Conservation (phyloP, 2,797 vertebrate genomes). For the Squalus acanthias region DNA sequence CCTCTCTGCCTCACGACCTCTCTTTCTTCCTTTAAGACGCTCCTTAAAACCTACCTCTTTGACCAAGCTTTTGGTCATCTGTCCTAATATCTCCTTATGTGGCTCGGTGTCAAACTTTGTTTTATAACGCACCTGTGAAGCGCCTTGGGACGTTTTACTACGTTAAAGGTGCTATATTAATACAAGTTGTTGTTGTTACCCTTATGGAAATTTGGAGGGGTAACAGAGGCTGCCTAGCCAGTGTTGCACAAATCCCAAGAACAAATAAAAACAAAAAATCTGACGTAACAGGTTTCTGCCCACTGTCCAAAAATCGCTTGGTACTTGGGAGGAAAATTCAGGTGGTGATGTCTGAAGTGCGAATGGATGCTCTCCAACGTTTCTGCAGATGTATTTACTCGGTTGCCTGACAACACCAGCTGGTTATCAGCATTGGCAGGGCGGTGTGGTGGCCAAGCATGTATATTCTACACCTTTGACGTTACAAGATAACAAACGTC, state of each 20-base stretch:
- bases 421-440: background rate
- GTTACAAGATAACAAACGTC: background rate
- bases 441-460: background rate
- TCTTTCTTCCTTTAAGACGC: no score
- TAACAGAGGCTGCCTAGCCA: background rate
- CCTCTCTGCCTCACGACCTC: no score
- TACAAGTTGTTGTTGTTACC: no score
- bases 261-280: background rate
- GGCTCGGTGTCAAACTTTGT: no score
- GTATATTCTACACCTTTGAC: background rate
- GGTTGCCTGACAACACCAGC: background rate
- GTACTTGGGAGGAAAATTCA: background rate
- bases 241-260: background rate
- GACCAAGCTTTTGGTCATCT: no score
- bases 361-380: background rate
- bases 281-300: background rate
- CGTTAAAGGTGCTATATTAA: no score
- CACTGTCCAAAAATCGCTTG: background rate
- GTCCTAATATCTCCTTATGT: no score
- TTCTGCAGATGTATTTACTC: background rate
- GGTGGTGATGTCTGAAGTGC: no score
- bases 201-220: no score
- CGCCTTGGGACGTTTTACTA: no score
- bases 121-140: no score
- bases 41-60: no score